Percentiles rank a stretch among this genome's conserved stretches.
These are phyloP conservation scores for Lepidotrigona ventralis DNA, from an alignment of 1,140 invertebrate species.

Conservation along the genomic window DNA sequence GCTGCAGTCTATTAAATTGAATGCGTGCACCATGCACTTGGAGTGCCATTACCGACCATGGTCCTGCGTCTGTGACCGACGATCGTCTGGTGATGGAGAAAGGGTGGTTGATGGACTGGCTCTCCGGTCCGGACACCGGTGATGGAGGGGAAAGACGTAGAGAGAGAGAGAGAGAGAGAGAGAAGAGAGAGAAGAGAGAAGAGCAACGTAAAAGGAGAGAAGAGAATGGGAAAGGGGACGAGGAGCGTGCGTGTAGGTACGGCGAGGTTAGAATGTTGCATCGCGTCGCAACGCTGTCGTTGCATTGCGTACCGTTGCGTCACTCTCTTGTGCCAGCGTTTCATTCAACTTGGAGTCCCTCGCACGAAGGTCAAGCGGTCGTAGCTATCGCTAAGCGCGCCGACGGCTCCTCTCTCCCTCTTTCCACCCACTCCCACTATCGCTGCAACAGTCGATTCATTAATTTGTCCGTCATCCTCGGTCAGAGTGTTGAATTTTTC, in stretches of 20 bases:
- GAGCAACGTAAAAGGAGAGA: constrained; percentile 9
- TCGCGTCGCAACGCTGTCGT: constrained; percentile 46
- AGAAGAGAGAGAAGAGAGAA: constrained; percentile 7
- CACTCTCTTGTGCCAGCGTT: constrained; percentile 69
- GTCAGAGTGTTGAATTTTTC: background rate
- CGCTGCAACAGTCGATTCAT: background rate
- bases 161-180: too few relatives aligned
- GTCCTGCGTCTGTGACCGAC: constrained; percentile 1
- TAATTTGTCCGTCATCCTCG: background rate
- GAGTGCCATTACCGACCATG: background rate
- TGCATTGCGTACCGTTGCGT: constrained; percentile 70
- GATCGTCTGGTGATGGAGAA: constrained; percentile 12
- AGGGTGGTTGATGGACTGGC: constrained; percentile 26
- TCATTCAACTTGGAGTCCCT: constrained; percentile 75
- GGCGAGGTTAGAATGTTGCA: constrained; percentile 50
- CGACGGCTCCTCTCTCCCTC: constrained; percentile 3
- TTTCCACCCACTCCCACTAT: constrained; percentile 5
- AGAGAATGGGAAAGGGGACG: background rate
- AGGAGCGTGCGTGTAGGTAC: constrained; percentile 26
- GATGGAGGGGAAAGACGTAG: background rate
- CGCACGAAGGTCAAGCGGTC: constrained; percentile 79
- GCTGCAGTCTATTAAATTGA: background rate
- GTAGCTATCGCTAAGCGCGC: constrained; percentile 49
- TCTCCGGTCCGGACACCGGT: background rate
- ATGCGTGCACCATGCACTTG: background rate